A percentile compares a stretch with the other conserved stretches of the same genome.
Conservation (phyloP, 2,113 vertebrate genomes). For the Paradoxurus hermaphroditus region DNA sequence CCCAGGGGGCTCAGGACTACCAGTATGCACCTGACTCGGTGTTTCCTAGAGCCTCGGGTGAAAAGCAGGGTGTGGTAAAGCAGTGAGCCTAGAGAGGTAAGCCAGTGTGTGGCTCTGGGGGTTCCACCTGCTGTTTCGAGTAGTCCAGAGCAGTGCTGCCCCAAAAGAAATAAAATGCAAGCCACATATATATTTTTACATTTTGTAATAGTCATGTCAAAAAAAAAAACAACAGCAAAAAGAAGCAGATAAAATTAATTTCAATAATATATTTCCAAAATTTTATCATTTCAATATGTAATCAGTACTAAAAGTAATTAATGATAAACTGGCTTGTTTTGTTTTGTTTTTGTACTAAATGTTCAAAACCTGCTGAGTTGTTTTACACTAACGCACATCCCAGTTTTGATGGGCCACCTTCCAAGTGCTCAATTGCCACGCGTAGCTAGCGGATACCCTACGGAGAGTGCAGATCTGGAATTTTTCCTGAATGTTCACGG, state of each 20-base stretch:
- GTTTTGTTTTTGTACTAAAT: background rate
- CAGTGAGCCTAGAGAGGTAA: background rate
- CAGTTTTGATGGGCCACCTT: background rate
- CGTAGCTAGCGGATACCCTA: background rate
- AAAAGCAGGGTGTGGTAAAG: background rate
- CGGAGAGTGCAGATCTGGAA: background rate
- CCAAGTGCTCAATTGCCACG: background rate
- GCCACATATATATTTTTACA: background rate
- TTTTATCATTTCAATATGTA: background rate
- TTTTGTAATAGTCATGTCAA: background rate
- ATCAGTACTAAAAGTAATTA: background rate
- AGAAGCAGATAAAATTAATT: background rate
- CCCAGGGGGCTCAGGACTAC: background rate
- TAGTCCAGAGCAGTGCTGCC: background rate
- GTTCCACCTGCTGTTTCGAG: background rate
- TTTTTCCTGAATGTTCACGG: background rate
- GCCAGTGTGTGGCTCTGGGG: background rate
- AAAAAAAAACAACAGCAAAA: background rate
- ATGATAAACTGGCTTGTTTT: background rate
- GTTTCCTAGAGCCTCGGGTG: background rate
- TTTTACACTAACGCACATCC: background rate
- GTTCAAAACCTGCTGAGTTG: background rate
- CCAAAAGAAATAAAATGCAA: background rate
- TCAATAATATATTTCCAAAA: background rate
- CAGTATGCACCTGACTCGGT: background rate